A percentile compares a stretch with the other conserved stretches of the same genome.
phyloP scores from a whole-genome alignment of 1,140 invertebrate species.

The Galendromus occidentalis region DNA sequence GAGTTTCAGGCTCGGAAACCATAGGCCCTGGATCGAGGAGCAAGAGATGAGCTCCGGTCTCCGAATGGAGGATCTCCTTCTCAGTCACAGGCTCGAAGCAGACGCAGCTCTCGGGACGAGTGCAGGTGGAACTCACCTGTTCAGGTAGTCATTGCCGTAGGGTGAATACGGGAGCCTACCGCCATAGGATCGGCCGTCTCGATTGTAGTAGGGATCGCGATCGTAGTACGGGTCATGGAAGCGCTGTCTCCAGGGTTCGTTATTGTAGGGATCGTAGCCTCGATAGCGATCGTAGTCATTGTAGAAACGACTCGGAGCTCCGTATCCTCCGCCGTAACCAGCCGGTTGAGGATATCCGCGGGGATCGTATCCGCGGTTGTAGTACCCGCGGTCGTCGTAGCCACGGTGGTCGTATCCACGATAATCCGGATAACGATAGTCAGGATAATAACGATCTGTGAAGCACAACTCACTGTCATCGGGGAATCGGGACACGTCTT shows the following conservation, averaged over 20 bases:
- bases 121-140: neutral
- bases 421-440: constrained; percentile 2
- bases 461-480: neutral
- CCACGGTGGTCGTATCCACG: neutral
- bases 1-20: neutral
- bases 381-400: neutral
- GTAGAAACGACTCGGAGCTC: too few relatives aligned
- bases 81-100: too few relatives aligned
- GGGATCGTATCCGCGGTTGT: too few relatives aligned
- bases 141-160: neutral
- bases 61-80: too few relatives aligned
- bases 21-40: too few relatives aligned
- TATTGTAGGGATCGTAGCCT: neutral
- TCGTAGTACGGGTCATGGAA: constrained; percentile 1
- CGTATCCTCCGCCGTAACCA: too few relatives aligned
- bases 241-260: neutral
- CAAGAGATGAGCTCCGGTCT: too few relatives aligned
- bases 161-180: neutral
- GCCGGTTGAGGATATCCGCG: too few relatives aligned
- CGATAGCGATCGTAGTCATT: neutral
- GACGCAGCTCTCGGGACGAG: too few relatives aligned
- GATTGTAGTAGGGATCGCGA: neutral
- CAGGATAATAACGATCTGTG: neutral
- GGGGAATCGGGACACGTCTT: neutral
- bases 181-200: neutral